These are phyloP conservation scores for Drosophila peninsularis DNA, from an alignment of 2,888 invertebrate species.

Conservation along the genomic window DNA sequence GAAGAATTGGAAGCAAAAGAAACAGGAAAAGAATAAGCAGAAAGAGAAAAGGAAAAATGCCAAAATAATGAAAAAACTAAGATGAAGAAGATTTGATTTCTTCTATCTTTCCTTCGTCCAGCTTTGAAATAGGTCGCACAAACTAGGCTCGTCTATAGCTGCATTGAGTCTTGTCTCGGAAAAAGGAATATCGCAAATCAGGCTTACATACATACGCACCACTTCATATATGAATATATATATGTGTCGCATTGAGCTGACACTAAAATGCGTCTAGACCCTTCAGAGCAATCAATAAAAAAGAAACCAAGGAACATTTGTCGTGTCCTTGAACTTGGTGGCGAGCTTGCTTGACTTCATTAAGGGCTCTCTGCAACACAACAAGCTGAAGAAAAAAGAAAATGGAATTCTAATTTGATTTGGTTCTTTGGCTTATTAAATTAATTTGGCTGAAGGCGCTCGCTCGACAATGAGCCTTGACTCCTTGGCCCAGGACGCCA, in stretches of 20 bases:
- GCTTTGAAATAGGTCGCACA: neutral
- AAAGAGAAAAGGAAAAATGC: no score
- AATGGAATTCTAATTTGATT: constrained; percentile 22
- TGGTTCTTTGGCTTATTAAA: constrained; percentile 28
- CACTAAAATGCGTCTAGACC: constrained; percentile 3
- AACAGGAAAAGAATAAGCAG: no score
- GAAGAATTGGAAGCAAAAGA: no score
- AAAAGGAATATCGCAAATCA: no score
- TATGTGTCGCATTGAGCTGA: neutral
- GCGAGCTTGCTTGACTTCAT: neutral
- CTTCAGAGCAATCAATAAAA: neutral
- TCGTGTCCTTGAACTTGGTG: constrained; percentile 6
- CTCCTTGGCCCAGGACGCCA: constrained; percentile 19
- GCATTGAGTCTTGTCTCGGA: neutral
- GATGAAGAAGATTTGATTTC: no score
- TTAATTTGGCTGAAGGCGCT: constrained; percentile 35
- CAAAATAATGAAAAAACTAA: no score
- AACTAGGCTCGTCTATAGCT: neutral
- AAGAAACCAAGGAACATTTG: constrained; percentile 2
- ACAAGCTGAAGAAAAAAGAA: neutral
- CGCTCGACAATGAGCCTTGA: constrained; percentile 15
- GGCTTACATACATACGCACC: no score
- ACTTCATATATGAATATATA: neutral
- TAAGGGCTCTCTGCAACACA: neutral
- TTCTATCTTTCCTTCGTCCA: neutral